Evolutionary conservation across 2,888 invertebrate species (phyloP).

Genomic region (Pseudeuparius sepicola): DNA sequence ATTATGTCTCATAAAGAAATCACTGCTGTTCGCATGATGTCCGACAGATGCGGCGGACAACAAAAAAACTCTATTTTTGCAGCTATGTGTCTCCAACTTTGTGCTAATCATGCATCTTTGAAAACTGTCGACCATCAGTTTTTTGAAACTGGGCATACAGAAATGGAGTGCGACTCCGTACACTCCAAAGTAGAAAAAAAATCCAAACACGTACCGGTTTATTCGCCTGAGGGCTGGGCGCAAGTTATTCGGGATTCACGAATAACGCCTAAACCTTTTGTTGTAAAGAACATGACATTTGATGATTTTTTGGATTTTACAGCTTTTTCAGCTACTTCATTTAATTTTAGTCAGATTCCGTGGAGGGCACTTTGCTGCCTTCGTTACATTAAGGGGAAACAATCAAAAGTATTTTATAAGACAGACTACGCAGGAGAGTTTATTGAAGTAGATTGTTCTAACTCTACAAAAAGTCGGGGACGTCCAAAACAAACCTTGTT

Average conservation of each 20-base stretch:
- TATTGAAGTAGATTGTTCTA: constrained; percentile 13
- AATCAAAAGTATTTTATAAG: constrained; percentile 18
- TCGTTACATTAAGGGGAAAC: constrained; percentile 13
- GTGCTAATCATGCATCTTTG: constrained; percentile 14
- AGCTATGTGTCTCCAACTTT: constrained; percentile 17
- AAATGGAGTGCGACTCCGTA: constrained; percentile 15
- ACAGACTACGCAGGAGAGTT: constrained; percentile 16
- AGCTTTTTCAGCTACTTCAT: constrained; percentile 3
- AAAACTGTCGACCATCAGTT: constrained; percentile 17
- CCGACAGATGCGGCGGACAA: constrained; percentile 18
- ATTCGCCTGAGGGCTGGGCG: constrained; percentile 25
- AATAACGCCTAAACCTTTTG: constrained; percentile 19
- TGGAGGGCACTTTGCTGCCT: constrained; percentile 15
- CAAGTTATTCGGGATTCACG: constrained; percentile 22
- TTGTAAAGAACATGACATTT: constrained; percentile 15
- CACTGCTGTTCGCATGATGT: constrained; percentile 19
- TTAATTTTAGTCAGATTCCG: constrained; percentile 12
- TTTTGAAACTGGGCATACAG: constrained; percentile 23
- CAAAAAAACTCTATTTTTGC: constrained; percentile 19
- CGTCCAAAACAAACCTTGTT: constrained; percentile 14
- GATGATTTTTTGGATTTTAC: constrained; percentile 21
- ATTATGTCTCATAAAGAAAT: constrained; percentile 15
- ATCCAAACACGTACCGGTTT: constrained; percentile 25
- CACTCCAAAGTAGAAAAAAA: constrained; percentile 29
- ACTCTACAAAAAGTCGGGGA: constrained; percentile 14